These are phyloP conservation scores for Holothuria scabra DNA, from an alignment of 53 echinoderm and acorn worm genomes.

Conservation along the genomic window DNA sequence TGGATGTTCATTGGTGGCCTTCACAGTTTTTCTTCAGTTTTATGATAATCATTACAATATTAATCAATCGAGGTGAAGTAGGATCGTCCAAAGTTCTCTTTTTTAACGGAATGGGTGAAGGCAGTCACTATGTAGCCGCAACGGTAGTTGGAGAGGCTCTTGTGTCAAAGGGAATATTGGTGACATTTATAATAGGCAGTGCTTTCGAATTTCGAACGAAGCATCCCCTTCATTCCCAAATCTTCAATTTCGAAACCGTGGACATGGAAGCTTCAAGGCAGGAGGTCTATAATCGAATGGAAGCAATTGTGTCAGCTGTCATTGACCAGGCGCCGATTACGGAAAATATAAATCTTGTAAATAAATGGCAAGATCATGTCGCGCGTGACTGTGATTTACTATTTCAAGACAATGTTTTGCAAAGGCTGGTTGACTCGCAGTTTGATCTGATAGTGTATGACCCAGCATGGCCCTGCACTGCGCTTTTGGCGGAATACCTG, in stretches of 20 bases:
- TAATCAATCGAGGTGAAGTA: too few species aligned
- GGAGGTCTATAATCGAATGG: slow-evolving; percentile 12
- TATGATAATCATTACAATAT: too few species aligned
- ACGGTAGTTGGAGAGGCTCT: slow-evolving; percentile 2
- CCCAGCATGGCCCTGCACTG: slow-evolving; percentile 13
- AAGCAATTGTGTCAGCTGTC: neutral
- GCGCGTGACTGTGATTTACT: neutral
- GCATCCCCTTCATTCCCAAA: neutral
- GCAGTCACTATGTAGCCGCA: slow-evolving; percentile 13
- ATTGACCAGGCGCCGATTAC: neutral
- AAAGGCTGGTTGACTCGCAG: neutral
- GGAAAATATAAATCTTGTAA: neutral
- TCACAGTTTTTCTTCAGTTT: too few species aligned
- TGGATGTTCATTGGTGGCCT: too few species aligned
- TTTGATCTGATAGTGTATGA: slow-evolving; percentile 33
- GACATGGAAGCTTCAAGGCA: neutral
- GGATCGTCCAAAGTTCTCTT: neutral
- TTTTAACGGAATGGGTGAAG: slow-evolving; percentile 32
- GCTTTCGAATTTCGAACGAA: neutral
- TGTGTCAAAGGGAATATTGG: neutral
- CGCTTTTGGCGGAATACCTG: slow-evolving; percentile 8
- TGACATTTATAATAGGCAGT: slow-evolving; percentile 11
- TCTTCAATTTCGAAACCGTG: slow-evolving; percentile 12
- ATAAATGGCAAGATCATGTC: too few species aligned
- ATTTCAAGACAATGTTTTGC: neutral